Evolutionary conservation across 2,113 vertebrate genomes (phyloP), one percentile per base, ranked within the genome.

Genomic region (Austrofundulus limnaeus): DNA sequence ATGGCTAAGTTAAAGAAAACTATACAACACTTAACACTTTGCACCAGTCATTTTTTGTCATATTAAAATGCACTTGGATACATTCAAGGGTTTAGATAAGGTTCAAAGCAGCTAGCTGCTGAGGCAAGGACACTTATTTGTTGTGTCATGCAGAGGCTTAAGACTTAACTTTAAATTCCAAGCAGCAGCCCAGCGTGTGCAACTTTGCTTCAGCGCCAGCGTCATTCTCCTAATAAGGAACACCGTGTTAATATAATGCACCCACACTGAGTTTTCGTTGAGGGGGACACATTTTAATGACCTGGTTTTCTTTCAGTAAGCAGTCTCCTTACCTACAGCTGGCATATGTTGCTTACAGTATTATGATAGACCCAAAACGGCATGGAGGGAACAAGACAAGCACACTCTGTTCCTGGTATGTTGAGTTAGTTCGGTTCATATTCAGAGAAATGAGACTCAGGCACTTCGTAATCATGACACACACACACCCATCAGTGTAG

Each of bases 101-200:
- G 77, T 77, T 84, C 49, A 73, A 73, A 81, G 70, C 62, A 55
- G 45, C 59, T 20, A 49, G 69, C 70, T 23, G 16, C 74, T 63
- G 43, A 38, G 17, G 51, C 58, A 67, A 63, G 48, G 21, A 41
- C 61, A 63, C 42, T 54, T 66, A 78, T 82, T 79, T 81, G 76
- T 74, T 73, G 77, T 82, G 75, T 81, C 82, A 81, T 23, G 48
- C 80, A 69, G 73, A 50, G 77, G 78, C 66, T 80, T 77, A 80
- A 67, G 63, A 74, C 63, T 66, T 70, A 64, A 77, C 81, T 79
- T 75, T 54, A 66, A 64, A 84, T 81, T 84, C 56, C 15, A 66
- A 59, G 75, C 56, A 78, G 37, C 43, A 45, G 54, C 62, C 43
- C 51, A 41, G 63, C 62, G 66, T 70, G 70, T 67, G 53, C 58